phyloP scores from a whole-genome alignment of 2,113 vertebrate genomes.

The Anguilla rostrata region DNA sequence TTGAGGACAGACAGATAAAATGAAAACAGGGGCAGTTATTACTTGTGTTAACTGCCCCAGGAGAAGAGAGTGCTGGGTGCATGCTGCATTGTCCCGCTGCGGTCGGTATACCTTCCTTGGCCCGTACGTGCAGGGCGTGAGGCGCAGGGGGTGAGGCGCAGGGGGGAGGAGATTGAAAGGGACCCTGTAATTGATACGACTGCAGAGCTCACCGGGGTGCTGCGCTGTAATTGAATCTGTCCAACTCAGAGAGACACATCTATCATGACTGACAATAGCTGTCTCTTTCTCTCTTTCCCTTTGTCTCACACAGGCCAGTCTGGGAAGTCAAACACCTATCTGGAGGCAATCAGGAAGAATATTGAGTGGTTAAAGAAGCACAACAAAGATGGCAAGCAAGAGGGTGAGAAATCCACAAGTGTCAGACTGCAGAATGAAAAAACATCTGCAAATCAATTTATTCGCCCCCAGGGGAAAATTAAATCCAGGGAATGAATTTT shows the following conservation, averaged over 20 bases:
- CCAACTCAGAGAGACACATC: not conserved
- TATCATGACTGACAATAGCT: not conserved
- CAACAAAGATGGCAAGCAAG: slow-evolving; percentile 88
- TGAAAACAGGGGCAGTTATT: not conserved
- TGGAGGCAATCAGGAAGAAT: slow-evolving; percentile 97
- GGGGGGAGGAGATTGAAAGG: not conserved
- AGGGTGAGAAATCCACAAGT: slow-evolving; percentile 69
- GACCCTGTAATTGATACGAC: not conserved
- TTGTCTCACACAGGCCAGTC: slow-evolving; percentile 51
- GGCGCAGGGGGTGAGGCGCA: too few species aligned
- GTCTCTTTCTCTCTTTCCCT: not conserved
- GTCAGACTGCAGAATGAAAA: not conserved
- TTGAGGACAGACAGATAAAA: not conserved
- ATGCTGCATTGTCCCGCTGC: not conserved
- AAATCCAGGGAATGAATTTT: not conserved
- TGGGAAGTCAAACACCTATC: slow-evolving; percentile 87
- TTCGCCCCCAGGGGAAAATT: not conserved
- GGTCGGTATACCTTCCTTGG: too few species aligned
- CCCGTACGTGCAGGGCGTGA: too few species aligned
- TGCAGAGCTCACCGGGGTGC: not conserved
- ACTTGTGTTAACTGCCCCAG: too few species aligned
- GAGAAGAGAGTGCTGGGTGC: not conserved
- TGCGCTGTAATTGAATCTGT: not conserved
- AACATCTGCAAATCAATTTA: not conserved
- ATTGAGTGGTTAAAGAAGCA: slow-evolving; percentile 97